Percentiles rank a stretch among this genome's conserved stretches.
phyloP scores from a whole-genome alignment of 2,113 vertebrate species.

The Saccopteryx leptura region DNA sequence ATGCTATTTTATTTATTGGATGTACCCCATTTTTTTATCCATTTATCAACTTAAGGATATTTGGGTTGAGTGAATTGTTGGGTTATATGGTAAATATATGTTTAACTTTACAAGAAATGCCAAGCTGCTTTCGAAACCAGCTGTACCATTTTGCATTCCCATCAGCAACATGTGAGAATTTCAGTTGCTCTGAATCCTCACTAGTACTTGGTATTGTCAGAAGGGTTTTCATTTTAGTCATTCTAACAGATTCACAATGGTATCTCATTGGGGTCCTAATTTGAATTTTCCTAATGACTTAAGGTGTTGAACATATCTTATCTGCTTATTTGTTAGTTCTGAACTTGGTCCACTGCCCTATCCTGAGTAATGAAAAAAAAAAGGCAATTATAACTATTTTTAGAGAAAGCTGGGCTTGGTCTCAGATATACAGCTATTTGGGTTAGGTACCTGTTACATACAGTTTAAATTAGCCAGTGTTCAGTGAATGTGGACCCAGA shows the following conservation, averaged over 20 bases:
- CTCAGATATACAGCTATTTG: not conserved
- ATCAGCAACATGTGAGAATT: not conserved
- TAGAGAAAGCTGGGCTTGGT: not conserved
- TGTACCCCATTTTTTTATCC: not conserved
- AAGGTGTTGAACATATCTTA: not conserved
- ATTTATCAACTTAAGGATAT: not conserved
- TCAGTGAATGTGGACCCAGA: not conserved
- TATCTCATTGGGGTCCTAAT: slow-evolving; percentile 16
- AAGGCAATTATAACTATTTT: not conserved
- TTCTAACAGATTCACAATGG: not conserved
- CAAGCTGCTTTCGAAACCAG: not conserved
- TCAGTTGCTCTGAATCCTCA: not conserved
- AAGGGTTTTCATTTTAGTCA: not conserved
- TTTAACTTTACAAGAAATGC: not conserved
- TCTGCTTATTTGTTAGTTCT: slow-evolving; percentile 5
- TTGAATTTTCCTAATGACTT: not conserved
- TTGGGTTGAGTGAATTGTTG: not conserved
- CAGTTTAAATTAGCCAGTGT: not conserved
- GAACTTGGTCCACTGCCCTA: not conserved
- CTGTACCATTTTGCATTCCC: not conserved
- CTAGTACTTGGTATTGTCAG: not conserved
- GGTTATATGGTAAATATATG: not conserved
- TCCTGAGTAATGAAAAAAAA: slow-evolving; percentile 39
- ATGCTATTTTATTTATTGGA: slow-evolving; percentile 3
- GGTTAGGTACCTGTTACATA: not conserved